phyloP scores from a whole-genome alignment of 2,113 vertebrate species.

The Morone saxatilis region DNA sequence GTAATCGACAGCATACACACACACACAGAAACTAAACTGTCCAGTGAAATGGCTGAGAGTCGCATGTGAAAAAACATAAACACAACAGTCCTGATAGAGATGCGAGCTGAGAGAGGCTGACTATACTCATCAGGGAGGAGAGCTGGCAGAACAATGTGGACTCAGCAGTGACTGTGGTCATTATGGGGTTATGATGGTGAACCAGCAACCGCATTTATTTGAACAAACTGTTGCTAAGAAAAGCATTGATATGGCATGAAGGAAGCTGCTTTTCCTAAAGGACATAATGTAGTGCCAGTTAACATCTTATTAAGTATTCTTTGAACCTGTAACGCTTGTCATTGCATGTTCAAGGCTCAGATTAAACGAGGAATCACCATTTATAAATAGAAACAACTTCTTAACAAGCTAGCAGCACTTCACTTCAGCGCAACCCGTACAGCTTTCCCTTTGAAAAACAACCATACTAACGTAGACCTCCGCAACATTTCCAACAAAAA shows the following conservation, averaged over 20 bases:
- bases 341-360: conserved; percentile 26
- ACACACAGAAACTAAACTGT: conserved; percentile 23
- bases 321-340: conserved; percentile 14
- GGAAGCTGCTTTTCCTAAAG: background rate
- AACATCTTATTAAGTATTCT: conserved; percentile 9
- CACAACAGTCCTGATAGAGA: background rate
- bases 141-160: conserved; percentile 22
- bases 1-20: conserved; percentile 43
- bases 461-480: background rate
- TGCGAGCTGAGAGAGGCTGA: background rate
- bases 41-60: conserved; percentile 18
- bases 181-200: conserved; percentile 24
- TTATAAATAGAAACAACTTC: conserved; percentile 61
- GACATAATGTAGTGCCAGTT: conserved; percentile 6
- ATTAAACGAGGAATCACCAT: conserved; percentile 16
- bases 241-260: conserved; percentile 15
- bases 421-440: conserved; percentile 12
- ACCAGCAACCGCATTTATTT: conserved; percentile 27
- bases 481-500: conserved; percentile 7
- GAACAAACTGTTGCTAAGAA: conserved; percentile 3
- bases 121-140: background rate
- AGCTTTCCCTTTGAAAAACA: conserved; percentile 35
- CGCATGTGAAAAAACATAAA: conserved; percentile 3
- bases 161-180: conserved; percentile 19
- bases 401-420: conserved; percentile 43